Percentiles rank a stretch among this genome's conserved stretches.
These are phyloP conservation scores for Mythimna ferrago DNA, from an alignment of 2,888 invertebrate species.

Conservation along the genomic window DNA sequence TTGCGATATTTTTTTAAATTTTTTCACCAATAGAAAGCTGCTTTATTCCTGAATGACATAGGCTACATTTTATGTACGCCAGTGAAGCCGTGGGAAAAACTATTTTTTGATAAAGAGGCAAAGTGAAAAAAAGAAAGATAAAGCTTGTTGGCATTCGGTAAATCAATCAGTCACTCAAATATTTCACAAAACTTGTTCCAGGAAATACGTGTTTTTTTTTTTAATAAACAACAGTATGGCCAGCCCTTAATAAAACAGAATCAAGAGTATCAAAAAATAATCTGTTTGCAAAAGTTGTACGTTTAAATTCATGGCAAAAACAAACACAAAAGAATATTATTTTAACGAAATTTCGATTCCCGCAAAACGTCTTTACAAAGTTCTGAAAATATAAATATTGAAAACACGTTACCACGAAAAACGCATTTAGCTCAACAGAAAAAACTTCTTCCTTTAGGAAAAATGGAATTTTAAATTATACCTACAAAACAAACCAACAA, in stretches of 20 bases:
- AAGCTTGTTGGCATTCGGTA: no score
- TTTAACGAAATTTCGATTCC: neutral
- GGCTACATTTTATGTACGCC: no score
- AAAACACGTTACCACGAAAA: constrained; percentile 1
- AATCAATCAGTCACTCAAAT: no score
- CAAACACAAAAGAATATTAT: neutral
- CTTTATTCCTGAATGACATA: no score
- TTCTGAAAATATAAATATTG: constrained; percentile 1
- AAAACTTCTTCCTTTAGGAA: constrained; percentile 9
- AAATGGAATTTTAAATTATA: constrained; percentile 15
- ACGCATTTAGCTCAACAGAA: neutral
- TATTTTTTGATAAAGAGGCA: no score
- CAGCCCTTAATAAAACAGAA: no score
- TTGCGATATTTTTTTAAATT: no score
- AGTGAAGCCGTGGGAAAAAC: no score
- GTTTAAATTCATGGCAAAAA: neutral
- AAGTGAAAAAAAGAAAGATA: no score
- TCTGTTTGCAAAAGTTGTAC: neutral
- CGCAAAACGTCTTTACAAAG: neutral
- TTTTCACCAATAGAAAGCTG: no score
- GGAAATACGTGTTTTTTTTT: neutral
- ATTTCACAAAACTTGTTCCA: no score
- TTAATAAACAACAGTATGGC: no score
- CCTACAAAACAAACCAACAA: constrained; percentile 1
- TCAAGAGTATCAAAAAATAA: neutral